Conservation (phyloP, 2,797 vertebrate species). For the Pangasius sanitwongsei region DNA sequence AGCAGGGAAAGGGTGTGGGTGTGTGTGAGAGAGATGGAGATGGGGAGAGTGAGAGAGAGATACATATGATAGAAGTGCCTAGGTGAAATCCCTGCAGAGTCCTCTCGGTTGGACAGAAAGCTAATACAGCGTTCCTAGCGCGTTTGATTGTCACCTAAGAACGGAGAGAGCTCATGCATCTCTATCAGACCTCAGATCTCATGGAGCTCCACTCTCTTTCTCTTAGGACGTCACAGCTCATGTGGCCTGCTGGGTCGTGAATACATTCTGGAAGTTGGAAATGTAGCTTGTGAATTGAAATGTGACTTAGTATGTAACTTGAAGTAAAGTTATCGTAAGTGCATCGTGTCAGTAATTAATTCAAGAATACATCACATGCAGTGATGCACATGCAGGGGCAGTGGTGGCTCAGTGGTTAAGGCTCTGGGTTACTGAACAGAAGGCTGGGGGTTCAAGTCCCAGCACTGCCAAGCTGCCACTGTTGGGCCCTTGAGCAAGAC, state of each 20-base stretch:
- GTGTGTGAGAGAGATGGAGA: not conserved
- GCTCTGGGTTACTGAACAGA: no score
- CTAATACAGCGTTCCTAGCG: not conserved
- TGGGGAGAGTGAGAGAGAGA: not conserved
- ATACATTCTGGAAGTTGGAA: not conserved
- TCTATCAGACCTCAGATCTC: not conserved
- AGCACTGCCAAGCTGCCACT: no score
- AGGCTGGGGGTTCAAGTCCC: no score
- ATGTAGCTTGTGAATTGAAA: not conserved
- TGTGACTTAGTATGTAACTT: not conserved
- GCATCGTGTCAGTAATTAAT: no score
- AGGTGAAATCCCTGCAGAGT: not conserved
- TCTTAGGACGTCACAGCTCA: not conserved
- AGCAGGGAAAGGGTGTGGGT: not conserved
- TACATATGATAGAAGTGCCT: not conserved
- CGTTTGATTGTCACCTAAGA: not conserved
- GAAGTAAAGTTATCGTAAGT: not conserved
- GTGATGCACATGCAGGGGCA: no score
- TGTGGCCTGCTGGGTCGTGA: not conserved
- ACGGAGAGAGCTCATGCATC: not conserved
- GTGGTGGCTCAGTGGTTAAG: no score
- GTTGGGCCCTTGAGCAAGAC: no score
- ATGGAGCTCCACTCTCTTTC: not conserved
- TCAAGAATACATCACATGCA: no score
- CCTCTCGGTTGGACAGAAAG: not conserved